A percentile compares a stretch with the other conserved stretches of the same genome.
Evolutionary conservation across 2,888 invertebrate genomes (phyloP).

Genomic region (Athripsodes cinereus): DNA sequence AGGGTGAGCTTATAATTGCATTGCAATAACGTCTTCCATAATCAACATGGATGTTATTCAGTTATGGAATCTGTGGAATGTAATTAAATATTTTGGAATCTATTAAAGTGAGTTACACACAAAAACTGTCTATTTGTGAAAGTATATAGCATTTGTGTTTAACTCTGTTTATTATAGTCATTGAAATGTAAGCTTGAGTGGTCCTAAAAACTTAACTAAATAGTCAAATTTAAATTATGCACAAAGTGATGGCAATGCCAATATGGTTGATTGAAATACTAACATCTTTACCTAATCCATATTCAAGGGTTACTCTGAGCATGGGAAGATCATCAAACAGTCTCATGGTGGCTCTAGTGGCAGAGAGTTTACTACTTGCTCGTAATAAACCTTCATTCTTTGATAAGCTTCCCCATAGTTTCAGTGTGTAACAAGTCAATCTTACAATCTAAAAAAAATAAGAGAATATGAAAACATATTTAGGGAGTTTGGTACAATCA

Average conservation of each 20-base stretch:
- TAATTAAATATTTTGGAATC: too few relatives aligned
- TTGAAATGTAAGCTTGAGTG: too few relatives aligned
- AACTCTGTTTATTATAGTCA: too few relatives aligned
- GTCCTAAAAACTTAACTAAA: too few relatives aligned
- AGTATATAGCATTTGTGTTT: background rate
- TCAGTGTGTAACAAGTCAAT: conserved; percentile 70
- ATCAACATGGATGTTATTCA: too few relatives aligned
- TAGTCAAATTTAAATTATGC: too few relatives aligned
- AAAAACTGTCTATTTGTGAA: too few relatives aligned
- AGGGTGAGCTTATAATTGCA: too few relatives aligned
- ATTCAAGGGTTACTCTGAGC: conserved; percentile 64
- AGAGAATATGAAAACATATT: background rate
- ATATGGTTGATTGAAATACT: conserved; percentile 33
- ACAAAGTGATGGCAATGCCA: too few relatives aligned
- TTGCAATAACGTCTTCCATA: too few relatives aligned
- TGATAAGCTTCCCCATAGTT: conserved; percentile 59
- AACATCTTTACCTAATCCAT: conserved; percentile 62
- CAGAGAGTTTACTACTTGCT: conserved; percentile 66
- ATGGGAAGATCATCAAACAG: conserved; percentile 82
- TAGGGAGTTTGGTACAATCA: background rate
- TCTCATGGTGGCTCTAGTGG: conserved; percentile 69
- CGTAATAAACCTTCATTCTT: conserved; percentile 54
- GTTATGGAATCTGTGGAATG: too few relatives aligned
- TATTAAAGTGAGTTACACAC: too few relatives aligned
- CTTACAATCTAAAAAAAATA: conserved; percentile 58